phyloP scores from a whole-genome alignment of 2,113 vertebrate species.

The Gadus chalcogrammus region DNA sequence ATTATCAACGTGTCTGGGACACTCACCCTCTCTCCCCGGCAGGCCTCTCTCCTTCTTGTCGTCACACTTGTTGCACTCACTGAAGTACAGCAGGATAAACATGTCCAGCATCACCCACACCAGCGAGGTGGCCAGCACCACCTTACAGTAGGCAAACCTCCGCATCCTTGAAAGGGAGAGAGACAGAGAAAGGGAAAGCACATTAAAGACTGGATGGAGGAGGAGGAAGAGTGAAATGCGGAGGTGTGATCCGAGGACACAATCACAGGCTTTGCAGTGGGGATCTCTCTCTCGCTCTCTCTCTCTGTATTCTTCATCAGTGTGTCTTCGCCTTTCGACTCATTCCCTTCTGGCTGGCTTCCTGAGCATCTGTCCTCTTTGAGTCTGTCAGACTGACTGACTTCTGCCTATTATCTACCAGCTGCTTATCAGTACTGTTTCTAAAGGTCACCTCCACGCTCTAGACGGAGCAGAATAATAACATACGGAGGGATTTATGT shows the following conservation, averaged over 20 bases:
- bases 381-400: constrained; percentile 19
- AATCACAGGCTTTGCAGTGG: constrained; percentile 18
- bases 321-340: constrained; percentile 14
- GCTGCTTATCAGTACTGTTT: constrained; percentile 38
- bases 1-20: neutral
- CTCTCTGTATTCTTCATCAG: constrained; percentile 14
- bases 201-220: neutral
- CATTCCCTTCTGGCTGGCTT: constrained; percentile 6
- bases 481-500: neutral
- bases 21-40: constrained; percentile 73
- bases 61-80: constrained; percentile 99
- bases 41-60: constrained; percentile 92
- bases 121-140: constrained; percentile 97
- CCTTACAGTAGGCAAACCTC: constrained; percentile 99
- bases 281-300: constrained; percentile 7
- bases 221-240: constrained; percentile 3
- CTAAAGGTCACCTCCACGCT: constrained; percentile 38
- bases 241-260: constrained; percentile 9
- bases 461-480: constrained; percentile 4
- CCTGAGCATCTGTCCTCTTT: neutral
- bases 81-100: constrained; percentile 99
- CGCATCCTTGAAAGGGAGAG: constrained; percentile 79
- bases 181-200: neutral
- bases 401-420: constrained; percentile 24
- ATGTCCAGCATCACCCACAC: constrained; percentile 99